Evolutionary conservation across 2,113 vertebrate species (phyloP), one percentile per base, ranked within the genome.

Genomic region (Phylloscopus trochiloides): DNA sequence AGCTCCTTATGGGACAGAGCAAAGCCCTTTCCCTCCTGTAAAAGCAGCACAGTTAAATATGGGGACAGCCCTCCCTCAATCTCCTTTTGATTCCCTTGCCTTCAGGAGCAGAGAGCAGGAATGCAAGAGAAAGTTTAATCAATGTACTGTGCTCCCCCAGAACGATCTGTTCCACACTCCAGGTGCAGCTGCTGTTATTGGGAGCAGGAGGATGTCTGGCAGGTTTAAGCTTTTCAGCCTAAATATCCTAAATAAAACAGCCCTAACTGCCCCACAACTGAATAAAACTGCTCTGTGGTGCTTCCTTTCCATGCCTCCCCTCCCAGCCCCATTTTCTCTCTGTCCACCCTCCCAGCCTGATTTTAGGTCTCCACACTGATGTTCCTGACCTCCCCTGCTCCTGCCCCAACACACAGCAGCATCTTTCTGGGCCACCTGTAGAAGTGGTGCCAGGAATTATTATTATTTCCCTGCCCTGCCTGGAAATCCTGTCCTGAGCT

Each of bases 281-380:
- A 52, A 22, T 5, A 6, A 3, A 38, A 9, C 21, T 29, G 25
- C 22, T 28, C 9, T 12, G 0, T 0, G 1, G 6, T 5, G 13
- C 17, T 73, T 66, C 16, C 15, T n/a, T 43, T 63, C 47, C 18
- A 10, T 50, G n/a, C 34, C 6, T 55, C 42, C 58, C 38, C 21
- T 59, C 40, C 55, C 54, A 32, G 3, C 1, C 7, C 2, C 12
- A 2, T 5, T 29, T 18, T 19, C 20, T 31, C 26, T 28, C 20
- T 38, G 31, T 6, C 10, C 20, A 4, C 9, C 2, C 10, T 16
- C 12, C 18, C 12, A 3, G 14, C 14, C 34, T 6, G 0, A 32
- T 34, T 24, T 45, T 25, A 20, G 43, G 9, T 61, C 65, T 57
- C 42, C 57, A 48, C 32, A 4, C 16, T 22, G n/a, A 19, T 17